Conservation (phyloP, 2,113 vertebrate species). For the Xerus inauris region DNA sequence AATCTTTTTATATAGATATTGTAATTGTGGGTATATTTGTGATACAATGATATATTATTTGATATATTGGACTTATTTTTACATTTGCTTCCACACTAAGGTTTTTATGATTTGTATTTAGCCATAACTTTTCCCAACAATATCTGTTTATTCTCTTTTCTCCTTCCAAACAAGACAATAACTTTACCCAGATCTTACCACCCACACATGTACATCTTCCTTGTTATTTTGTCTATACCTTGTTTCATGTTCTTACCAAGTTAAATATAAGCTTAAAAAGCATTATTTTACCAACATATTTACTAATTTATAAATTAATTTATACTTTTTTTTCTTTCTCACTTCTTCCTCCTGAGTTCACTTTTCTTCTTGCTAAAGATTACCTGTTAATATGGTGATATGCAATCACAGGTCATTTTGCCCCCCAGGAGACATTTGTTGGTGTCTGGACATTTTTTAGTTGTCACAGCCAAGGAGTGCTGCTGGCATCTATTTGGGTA, state of each 20-base stretch:
- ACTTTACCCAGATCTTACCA: background rate
- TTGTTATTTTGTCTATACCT: background rate
- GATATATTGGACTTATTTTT: background rate
- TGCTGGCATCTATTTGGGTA: background rate
- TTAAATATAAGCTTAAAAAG: constrained; percentile 5
- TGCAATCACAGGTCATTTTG: background rate
- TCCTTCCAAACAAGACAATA: background rate
- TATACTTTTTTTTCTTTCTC: background rate
- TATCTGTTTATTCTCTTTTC: background rate
- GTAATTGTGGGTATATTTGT: background rate
- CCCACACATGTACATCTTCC: background rate
- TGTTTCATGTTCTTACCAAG: background rate
- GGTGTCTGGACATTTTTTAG: background rate
- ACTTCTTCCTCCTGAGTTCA: background rate
- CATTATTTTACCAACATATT: background rate
- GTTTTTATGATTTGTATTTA: constrained; percentile 1
- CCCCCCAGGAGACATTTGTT: no score
- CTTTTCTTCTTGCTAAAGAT: background rate
- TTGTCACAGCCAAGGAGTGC: no score
- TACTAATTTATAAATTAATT: background rate
- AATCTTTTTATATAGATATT: background rate
- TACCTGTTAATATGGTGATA: background rate
- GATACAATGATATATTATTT: background rate
- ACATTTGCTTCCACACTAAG: background rate
- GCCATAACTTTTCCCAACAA: background rate